Base-by-base conservation (phyloP, 2,113 vertebrate species). In the Phainopepla nitens region DNA sequence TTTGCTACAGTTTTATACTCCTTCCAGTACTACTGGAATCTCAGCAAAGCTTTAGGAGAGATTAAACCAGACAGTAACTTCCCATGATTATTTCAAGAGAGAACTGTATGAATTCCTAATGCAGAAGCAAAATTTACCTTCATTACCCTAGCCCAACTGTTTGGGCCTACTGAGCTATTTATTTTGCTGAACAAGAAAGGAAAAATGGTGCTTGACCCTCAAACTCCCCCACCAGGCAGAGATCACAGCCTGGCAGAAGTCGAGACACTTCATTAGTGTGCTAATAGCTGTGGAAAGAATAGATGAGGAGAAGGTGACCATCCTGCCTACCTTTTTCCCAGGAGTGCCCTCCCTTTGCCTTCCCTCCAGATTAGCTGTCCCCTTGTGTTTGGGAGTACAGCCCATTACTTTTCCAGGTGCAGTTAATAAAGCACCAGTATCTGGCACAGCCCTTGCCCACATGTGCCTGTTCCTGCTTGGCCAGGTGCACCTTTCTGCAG, bases 201-300 rank as follows among this genome's bases (percentile, higher is more conserved):
- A 62, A 76, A 62, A 88, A 70, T 42, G 8, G 25, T 90, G 29
- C 39, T 92, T 66, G 57, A 58, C 13, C 19, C 47, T 87, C 53
- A 28, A 75, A 73, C 22, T 87, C 22, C 21, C 44, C 47, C 2
- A 0, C 7, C 42, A 35, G 4, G 15, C 44, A 77, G 62, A 73
- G 14, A 58, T 25, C 19, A 44, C 24, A 72, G 49, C 31, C 49
- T 28, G 31, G 35, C 41, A 86, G 54, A 69, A 82, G 35, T 8
- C 0, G 0, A 81, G 54, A 31, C 16, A 7, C 21, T 69, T 51
- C 11, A 73, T 69, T 73, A 73, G 16, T 3, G 0, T 36, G 27
- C 14, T 44, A 33, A 39, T 20, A 70, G 13, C 18, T 7, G 19
- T 29, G 35, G 75, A 65, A 88, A 54, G 41, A 69, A 57, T 4